phyloP scores from a whole-genome alignment of 2,113 vertebrate species.

The Agapornis roseicollis region DNA sequence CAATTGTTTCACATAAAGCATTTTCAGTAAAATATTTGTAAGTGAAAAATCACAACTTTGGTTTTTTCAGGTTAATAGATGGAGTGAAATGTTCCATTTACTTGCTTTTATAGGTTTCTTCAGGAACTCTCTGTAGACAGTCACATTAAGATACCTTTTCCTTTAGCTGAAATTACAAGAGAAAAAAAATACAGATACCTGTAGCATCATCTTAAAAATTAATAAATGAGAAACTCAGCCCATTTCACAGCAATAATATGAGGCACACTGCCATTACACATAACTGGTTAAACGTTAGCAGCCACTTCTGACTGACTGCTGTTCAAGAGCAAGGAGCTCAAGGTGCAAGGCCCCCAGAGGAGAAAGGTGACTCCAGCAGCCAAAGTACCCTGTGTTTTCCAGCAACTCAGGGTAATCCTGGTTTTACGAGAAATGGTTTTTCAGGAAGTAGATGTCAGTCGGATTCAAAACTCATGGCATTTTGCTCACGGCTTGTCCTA shows the following conservation, averaged over 20 bases:
- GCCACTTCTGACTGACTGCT: background rate
- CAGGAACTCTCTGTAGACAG: background rate
- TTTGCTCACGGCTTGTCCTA: background rate
- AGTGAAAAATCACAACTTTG: conserved; percentile 58
- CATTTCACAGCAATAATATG: background rate
- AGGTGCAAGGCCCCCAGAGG: background rate
- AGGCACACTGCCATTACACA: background rate
- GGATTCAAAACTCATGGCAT: background rate
- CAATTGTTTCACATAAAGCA: background rate
- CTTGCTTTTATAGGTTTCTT: background rate
- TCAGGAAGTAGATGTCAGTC: background rate
- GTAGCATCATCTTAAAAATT: background rate
- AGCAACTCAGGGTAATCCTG: background rate
- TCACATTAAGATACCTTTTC: background rate
- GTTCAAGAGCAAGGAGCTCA: background rate
- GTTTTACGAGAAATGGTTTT: background rate
- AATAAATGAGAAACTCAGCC: background rate
- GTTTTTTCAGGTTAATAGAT: background rate
- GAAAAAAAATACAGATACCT: background rate
- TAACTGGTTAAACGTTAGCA: background rate
- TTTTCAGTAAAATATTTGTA: conserved; percentile 58
- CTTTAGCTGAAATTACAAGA: background rate
- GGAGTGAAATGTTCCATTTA: conserved; percentile 32
- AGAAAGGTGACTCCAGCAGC: background rate
- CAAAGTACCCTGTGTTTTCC: rapidly evolving